These are phyloP conservation scores for Drosophila robusta DNA, from an alignment of 2,888 invertebrate genomes.

Conservation along the genomic window DNA sequence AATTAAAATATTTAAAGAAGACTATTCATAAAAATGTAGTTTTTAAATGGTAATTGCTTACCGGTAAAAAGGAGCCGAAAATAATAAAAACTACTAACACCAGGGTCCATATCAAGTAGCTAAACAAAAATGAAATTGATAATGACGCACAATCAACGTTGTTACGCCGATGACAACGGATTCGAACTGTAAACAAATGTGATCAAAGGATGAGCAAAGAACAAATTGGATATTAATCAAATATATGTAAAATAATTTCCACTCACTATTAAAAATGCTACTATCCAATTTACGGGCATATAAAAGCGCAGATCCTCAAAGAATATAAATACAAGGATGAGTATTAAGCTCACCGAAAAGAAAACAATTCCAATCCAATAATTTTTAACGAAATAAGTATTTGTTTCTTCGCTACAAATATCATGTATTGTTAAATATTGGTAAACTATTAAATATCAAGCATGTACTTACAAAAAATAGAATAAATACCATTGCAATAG, in stretches of 20 bases:
- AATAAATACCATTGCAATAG: constrained; percentile 47
- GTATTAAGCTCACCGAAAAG: constrained; percentile 40
- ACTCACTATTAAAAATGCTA: constrained; percentile 50
- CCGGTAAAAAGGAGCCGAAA: constrained; percentile 43
- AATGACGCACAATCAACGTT: constrained; percentile 43
- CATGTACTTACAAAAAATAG: constrained; percentile 37
- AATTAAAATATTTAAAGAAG: neutral
- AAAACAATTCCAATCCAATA: constrained; percentile 46
- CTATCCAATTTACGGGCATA: constrained; percentile 50
- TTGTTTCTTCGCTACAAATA: constrained; percentile 9
- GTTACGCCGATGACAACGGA: constrained; percentile 45
- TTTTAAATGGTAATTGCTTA: constrained; percentile 4
- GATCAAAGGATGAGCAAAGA: neutral
- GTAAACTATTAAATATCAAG: no score
- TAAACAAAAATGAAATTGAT: constrained; percentile 35
- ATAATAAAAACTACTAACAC: constrained; percentile 39
- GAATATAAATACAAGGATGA: constrained; percentile 52
- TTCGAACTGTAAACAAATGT: constrained; percentile 38
- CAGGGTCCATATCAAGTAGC: constrained; percentile 40
- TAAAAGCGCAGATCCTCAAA: constrained; percentile 56
- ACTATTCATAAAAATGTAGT: neutral
- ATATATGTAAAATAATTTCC: no score
- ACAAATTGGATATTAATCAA: neutral
- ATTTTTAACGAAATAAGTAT: constrained; percentile 25
- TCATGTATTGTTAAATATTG: no score